Base-by-base conservation (phyloP, 2,888 invertebrate species). In the Eilema caniola region DNA sequence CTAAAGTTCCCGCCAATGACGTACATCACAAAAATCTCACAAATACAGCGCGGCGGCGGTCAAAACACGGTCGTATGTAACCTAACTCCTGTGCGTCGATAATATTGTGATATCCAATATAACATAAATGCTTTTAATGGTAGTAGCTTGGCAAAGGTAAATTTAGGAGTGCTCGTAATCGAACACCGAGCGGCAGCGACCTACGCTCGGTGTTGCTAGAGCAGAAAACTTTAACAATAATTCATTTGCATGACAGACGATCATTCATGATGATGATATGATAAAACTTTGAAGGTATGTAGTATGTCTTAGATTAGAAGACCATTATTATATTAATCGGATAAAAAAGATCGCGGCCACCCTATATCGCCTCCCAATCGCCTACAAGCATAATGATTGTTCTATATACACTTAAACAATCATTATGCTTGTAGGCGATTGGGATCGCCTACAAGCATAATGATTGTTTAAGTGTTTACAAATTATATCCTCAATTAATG, bases 81-180 rank as follows among this genome's bases (percentile, higher is more conserved):
- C 85, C 66, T 74, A 80, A 90, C 70, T 83, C 81, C 76, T 71
- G 76, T 69, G 56, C 82, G 84, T 85, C 88, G 88, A 90, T 91
- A 88, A 92, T 90, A 90, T 90, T 89, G 88, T 89, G 93, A 91
- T 91, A 94, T 90, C 90, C 90, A 92, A 92, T 93, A 92, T 90
- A 91, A 91, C 92, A 90, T 92, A 92, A 94, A 94, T 90, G 94
- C 94, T 94, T 94, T 94, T 94, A 94, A 93, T 93, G 94, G 92
- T 92, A 88, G 91, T 88, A 92, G 92, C 91, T 86, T 80, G 85
- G 84, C 90, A 86, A 93, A 94, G 93, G 94, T 94, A 95, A 94
- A 95, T 94, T 94, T 95, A 95, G 94, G 94, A 94, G 94, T 92
- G 94, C 85, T 91, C 88, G 93, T 81, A 92, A 94, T 84, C 73